Percentiles rank a stretch among this genome's conserved stretches.
phyloP scores from a whole-genome alignment of 1,140 invertebrate genomes.

The Leptinotarsa defecta region DNA sequence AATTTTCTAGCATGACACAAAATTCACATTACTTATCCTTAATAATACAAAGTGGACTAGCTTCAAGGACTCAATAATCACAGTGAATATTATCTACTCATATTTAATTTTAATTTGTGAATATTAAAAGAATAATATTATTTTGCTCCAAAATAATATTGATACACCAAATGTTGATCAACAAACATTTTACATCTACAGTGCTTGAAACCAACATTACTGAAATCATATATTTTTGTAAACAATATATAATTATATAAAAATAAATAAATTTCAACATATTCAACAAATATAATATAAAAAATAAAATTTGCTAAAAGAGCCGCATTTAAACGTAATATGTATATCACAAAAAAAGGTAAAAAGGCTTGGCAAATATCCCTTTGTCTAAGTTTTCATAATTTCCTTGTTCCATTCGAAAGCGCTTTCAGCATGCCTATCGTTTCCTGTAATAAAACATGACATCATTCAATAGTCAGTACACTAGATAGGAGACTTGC shows the following conservation, averaged over 20 bases:
- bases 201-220: not conserved
- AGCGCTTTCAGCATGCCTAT: not conserved
- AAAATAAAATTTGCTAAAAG: constrained; percentile 16
- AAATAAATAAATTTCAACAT: constrained; percentile 10
- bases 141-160: not conserved
- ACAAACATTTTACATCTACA: not conserved
- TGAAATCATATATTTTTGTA: not conserved
- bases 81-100: not conserved
- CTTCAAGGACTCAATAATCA: constrained; percentile 1
- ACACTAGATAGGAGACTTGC: not conserved
- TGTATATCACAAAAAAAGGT: constrained; percentile 23
- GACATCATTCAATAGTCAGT: not conserved
- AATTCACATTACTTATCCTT: not conserved
- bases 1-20: no score
- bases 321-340: constrained; percentile 12
- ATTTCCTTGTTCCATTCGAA: not conserved
- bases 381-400: not conserved
- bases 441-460: not conserved
- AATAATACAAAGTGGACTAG: constrained; percentile 6
- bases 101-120: not conserved
- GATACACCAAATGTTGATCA: not conserved
- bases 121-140: no score
- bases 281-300: constrained; percentile 21
- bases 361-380: constrained; percentile 6
- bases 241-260: constrained; percentile 21